Evolutionary conservation across 2,888 invertebrate species (phyloP).

Genomic region (Plagodis dolabraria): DNA sequence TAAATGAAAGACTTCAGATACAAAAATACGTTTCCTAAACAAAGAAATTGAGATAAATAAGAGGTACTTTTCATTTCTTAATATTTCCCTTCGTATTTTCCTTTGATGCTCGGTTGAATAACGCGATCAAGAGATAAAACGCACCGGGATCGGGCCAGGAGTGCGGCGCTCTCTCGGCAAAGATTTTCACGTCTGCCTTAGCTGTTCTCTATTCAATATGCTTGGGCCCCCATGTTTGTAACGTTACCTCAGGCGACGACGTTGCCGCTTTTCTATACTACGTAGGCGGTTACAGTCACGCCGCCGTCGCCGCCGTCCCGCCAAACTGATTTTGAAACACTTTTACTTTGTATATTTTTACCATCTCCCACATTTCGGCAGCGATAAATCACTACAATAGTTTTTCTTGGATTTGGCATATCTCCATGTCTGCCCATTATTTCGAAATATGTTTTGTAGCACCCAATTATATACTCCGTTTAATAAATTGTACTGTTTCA

Average conservation of each 20-base stretch:
- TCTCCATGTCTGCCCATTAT: slow-evolving; percentile 45
- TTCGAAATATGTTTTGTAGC: slow-evolving; percentile 40
- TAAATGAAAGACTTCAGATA: slow-evolving; percentile 36
- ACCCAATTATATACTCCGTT: slow-evolving; percentile 24
- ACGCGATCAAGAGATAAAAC: slow-evolving; percentile 81
- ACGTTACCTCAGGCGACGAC: slow-evolving; percentile 43
- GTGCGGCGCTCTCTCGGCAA: slow-evolving; percentile 55
- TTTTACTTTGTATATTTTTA: slow-evolving; percentile 49
- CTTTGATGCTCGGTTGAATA: slow-evolving; percentile 80
- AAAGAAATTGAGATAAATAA: slow-evolving; percentile 66
- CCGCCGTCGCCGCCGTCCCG: slow-evolving; percentile 28
- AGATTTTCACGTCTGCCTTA: slow-evolving; percentile 55
- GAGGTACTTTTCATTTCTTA: slow-evolving; percentile 68
- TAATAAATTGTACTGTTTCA: slow-evolving; percentile 12
- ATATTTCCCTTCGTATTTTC: slow-evolving; percentile 73
- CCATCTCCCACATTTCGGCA: slow-evolving; percentile 43
- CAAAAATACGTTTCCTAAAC: slow-evolving; percentile 56
- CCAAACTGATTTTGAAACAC: slow-evolving; percentile 39
- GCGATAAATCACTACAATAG: slow-evolving; percentile 44
- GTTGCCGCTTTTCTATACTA: slow-evolving; percentile 30
- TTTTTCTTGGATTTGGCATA: slow-evolving; percentile 50
- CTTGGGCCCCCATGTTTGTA: slow-evolving; percentile 44
- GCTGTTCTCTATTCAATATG: slow-evolving; percentile 58
- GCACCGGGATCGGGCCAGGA: slow-evolving; percentile 61
- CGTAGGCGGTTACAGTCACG: slow-evolving; percentile 40